phyloP scores from a whole-genome alignment of 2,797 vertebrate species.

The Toxotes lorentzi region DNA sequence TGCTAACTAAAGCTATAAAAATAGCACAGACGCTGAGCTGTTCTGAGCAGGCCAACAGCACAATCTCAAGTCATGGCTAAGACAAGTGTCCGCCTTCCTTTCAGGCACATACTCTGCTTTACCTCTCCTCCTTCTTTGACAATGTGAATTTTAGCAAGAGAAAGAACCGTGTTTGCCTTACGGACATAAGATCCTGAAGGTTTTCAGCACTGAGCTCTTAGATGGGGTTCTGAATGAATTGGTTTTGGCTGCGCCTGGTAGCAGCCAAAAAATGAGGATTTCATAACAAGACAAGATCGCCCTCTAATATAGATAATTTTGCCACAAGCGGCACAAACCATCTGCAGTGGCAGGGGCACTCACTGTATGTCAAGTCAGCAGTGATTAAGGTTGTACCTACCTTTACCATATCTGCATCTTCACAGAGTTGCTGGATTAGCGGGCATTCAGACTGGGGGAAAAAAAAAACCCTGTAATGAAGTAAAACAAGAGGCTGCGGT shows the following conservation, averaged over 20 bases:
- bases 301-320: background rate
- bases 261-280: too few species aligned
- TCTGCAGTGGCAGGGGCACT: background rate
- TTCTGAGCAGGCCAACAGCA: background rate
- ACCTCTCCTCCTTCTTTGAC: background rate
- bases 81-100: background rate
- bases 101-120: constrained; percentile 1
- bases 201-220: too few species aligned
- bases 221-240: too few species aligned
- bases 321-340: background rate
- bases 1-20: constrained; percentile 8
- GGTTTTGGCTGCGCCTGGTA: too few species aligned
- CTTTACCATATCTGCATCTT: background rate
- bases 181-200: too few species aligned
- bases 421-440: background rate
- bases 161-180: too few species aligned
- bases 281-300: background rate
- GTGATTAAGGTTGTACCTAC: background rate
- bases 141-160: background rate
- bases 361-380: background rate
- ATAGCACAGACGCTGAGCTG: background rate
- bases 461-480: background rate
- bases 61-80: background rate
- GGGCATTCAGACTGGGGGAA: background rate
- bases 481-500: background rate